These are phyloP conservation scores for Netelia virgata DNA, from an alignment of 2,888 invertebrate genomes.

Conservation along the genomic window DNA sequence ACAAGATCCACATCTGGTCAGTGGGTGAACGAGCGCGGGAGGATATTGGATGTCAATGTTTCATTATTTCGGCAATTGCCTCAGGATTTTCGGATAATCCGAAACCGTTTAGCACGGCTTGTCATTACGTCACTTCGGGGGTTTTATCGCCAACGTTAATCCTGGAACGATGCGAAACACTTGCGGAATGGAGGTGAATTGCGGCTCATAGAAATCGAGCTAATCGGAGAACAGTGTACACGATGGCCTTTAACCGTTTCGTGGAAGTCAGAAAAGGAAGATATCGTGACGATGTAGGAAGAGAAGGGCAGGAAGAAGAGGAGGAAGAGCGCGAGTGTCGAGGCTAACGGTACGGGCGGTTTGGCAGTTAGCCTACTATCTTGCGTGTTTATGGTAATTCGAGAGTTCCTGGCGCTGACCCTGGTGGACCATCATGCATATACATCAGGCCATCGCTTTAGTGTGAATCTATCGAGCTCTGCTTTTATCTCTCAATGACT, in stretches of 20 bases:
- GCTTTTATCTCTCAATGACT: conserved; percentile 36
- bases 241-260: conserved; percentile 46
- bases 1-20: background rate
- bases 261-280: conserved; percentile 64
- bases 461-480: conserved; percentile 73
- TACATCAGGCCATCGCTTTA: conserved; percentile 80
- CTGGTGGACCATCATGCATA: conserved; percentile 78
- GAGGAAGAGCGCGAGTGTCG: conserved; percentile 63
- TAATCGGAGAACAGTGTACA: conserved; percentile 26
- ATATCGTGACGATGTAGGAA: conserved; percentile 32
- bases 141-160: conserved; percentile 13
- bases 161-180: conserved; percentile 20
- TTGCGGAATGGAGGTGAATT: conserved; percentile 61
- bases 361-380: conserved; percentile 79
- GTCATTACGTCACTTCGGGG: background rate
- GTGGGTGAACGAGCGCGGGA: no score
- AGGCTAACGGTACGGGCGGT: conserved; percentile 66
- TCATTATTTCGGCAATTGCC: background rate
- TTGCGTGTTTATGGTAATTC: conserved; percentile 81
- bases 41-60: background rate
- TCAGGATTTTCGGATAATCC: background rate
- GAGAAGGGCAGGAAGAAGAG: conserved; percentile 51
- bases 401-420: conserved; percentile 76
- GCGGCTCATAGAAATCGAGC: conserved; percentile 55
- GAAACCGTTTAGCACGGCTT: background rate